Base-by-base conservation (phyloP, 2,113 vertebrate genomes). In the Coracopsis vasa region DNA sequence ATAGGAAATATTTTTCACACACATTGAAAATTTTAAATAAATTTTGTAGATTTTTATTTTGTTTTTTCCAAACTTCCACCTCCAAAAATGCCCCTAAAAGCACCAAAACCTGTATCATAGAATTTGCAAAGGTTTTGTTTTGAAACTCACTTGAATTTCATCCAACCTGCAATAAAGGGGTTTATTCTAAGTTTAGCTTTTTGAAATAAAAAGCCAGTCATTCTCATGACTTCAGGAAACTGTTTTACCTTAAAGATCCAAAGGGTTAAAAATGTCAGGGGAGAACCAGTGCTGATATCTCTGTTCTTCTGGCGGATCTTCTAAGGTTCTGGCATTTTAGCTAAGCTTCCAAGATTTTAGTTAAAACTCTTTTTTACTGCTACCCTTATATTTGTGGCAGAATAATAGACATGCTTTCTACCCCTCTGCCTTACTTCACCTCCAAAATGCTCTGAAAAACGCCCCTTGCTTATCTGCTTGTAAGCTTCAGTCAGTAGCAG, bases 311-410 rank as follows among this genome's bases (percentile, higher is more conserved):
- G 11, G 7, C 47, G 24, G 16, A 20, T 17, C 39, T 78, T 66
- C 27, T n/a, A 60, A 60, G 8, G 5, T 44, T 61, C 19, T 71
- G 45, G 5, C 0, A 25, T 85, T 83, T 61, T 51, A 56, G 17
- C 3, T 42, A 41, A 60, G 2, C 14, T 80, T 35, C 31, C 79
- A 51, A 67, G 47, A 42, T 50, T 67, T 79, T 48, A 75, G 8
- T 9, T 39, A 24, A 62, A 79, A 15, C 1, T 0, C 4, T 13
- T 42, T 62, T 53, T 25, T 42, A 18, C n/a, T 3, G 0, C 39
- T 65, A 65, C 3, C 4, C 16, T 71, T 16, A 16, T 56, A 13
- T 44, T 69, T 95, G 17, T 73, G 41, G 18, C 25, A 82, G 48
- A 77, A 60, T 41, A 35, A 50, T 0, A 29, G 28, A 16, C 6